Evolutionary conservation across 1,140 invertebrate species (phyloP), one percentile per base, ranked within the genome.

Genomic region (Brachionus paranguensis): DNA sequence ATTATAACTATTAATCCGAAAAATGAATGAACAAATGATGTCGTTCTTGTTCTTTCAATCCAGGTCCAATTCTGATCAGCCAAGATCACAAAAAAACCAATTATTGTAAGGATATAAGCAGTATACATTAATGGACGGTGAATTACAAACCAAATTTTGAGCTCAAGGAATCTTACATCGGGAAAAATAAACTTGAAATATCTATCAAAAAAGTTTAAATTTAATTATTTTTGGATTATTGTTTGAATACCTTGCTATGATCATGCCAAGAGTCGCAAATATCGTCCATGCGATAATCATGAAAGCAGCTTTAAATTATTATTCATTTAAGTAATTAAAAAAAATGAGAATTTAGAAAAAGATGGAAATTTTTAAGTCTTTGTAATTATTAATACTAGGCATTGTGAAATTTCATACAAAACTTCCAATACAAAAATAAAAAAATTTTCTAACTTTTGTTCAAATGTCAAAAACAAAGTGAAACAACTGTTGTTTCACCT

Each of bases 111-210:
- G 8, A 65, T 20, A 27, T n/a, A 68, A 6, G 41, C 43, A n/a
- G 27, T 41, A 11, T 37, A n/a, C 53, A 81, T 81, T 81, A 68
- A 37, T 24, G 64, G 53, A 14, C 53, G 20, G 64, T 81, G 78
- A 64, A 81, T 81, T 17, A 81, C 29, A 64, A 81, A 81, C 78
- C 78, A 81, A 64, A 81, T 64, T 68, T 81, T 68, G 0, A 81
- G 29, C 41, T 81, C 53, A 64, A 60, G 33, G 6, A 81, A 81
- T 81, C 53, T 81, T 45, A 43, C 41, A 81, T 60, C 53, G 12
- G 78, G 72, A 76, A 76, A 76, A 27, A 76, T 76, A 50, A 76
- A 76, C 45, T 76, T 76, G 20, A 37, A 76, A 50, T 76, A 76
- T 76, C 72, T 76, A 37, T 8, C 17, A 20, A 53, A 3, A 12